Evolutionary conservation across 1,140 invertebrate species (phyloP), one percentile per base, ranked within the genome.

Genomic region (Neotoxoptera formosana): DNA sequence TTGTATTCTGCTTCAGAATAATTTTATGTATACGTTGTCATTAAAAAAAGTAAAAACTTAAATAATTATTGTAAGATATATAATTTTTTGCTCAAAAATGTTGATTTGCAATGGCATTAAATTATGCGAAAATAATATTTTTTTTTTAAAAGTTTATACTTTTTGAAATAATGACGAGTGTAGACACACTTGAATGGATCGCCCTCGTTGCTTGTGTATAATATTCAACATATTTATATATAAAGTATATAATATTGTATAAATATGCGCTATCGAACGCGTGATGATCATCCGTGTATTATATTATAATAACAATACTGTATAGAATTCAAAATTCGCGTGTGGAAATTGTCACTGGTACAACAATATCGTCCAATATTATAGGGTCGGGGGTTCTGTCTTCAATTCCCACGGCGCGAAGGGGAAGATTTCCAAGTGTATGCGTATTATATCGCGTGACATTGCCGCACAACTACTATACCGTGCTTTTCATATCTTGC

Each of bases 371-470:
- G 76, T 84, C 56, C 30, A 21, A 89, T 89, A 53, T 90, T 21
- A 41, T 41, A 20, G 23, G 51, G 89, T 81, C n/a, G 90, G 45
- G 60, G 34, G 48, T 53, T 56, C n/a, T 90, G 36, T 90, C 34
- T 91, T 76, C 34, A 76, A 91, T 91, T 91, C 90, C 90, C 90
- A 91, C 25, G 56, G 56, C 30, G 48, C 90, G 34, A n/a, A 25
- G 36, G 90, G 60, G 90, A n/a, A 81, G 90, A 76, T 92, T 90
- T 90, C 88, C 88, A 20, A 34, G 76, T 92, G n/a, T 92, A 84
- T 84, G 21, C 34, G 48, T 56, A 83, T 84, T 84, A 93, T 84
- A 93, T 93, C 34, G 91, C 91, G 91, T 93, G 91, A 93, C 91
- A 93, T 83, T 83, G 76, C 76, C 90, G n/a, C n/a, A 56, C 30